phyloP scores from a whole-genome alignment of 2,888 invertebrate species.

The Sinelater perroti region DNA sequence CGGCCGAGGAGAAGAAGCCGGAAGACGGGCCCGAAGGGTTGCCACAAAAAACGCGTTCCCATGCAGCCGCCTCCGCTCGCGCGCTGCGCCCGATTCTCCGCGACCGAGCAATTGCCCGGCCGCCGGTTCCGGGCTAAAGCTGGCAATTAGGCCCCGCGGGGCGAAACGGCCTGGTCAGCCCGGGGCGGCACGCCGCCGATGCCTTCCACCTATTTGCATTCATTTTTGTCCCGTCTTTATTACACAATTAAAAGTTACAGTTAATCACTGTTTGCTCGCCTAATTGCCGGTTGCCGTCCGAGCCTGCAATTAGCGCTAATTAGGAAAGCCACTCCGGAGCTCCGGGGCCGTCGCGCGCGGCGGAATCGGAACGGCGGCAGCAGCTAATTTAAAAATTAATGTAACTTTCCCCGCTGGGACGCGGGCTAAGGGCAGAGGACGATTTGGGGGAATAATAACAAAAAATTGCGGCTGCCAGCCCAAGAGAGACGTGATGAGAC shows the following conservation, averaged over 20 bases:
- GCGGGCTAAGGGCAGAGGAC: conserved; percentile 10
- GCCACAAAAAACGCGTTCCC: conserved; percentile 40
- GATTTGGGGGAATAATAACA: conserved; percentile 31
- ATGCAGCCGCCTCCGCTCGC: too few species aligned
- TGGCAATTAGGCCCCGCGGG: too few species aligned
- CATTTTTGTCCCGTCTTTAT: conserved; percentile 10
- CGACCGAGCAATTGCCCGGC: too few species aligned
- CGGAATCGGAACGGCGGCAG: too few species aligned
- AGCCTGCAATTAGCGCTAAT: conserved; percentile 12
- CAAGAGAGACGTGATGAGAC: conserved; percentile 25
- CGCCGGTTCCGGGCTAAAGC: too few species aligned
- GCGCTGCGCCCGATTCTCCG: too few species aligned
- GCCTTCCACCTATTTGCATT: conserved; percentile 3
- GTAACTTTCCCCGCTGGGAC: not conserved
- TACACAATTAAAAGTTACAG: conserved; percentile 11
- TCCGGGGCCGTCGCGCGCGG: not conserved
- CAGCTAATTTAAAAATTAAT: conserved; percentile 1
- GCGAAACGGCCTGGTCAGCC: too few species aligned
- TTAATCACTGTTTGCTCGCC: conserved; percentile 12
- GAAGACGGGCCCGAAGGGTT: conserved; percentile 42
- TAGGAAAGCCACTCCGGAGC: conserved; percentile 1
- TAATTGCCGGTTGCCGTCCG: conserved; percentile 8
- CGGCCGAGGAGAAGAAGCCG: conserved; percentile 6
- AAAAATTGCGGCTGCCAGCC: conserved; percentile 23
- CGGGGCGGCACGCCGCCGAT: not conserved